A percentile compares a stretch with the other conserved stretches of the same genome.
Conservation (phyloP, 2,888 invertebrate species). For the Exocentrus adspersus region DNA sequence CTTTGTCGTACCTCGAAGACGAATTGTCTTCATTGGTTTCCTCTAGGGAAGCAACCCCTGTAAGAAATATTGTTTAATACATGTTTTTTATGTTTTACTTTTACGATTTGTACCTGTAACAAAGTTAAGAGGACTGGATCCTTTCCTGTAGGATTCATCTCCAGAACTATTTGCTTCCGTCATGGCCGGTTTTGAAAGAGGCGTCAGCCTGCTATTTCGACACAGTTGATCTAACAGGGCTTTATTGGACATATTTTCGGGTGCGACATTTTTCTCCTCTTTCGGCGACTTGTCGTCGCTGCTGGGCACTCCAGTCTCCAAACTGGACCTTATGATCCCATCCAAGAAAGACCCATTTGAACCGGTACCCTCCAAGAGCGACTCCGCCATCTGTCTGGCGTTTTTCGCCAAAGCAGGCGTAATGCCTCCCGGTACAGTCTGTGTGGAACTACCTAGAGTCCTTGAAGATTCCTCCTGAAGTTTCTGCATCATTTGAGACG, state of each 20-base stretch:
- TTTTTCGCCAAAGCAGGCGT: constrained; percentile 59
- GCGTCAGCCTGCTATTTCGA: constrained; percentile 69
- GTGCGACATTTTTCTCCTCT: constrained; percentile 64
- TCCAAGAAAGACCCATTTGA: constrained; percentile 84
- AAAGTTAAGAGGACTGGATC: constrained; percentile 59
- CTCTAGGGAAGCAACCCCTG: constrained; percentile 41
- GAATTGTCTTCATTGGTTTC: constrained; percentile 43
- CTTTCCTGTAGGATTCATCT: constrained; percentile 63
- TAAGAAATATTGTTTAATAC: too few relatives aligned
- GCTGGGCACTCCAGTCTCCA: constrained; percentile 74
- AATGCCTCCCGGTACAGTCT: constrained; percentile 39
- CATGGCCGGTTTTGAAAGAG: constrained; percentile 61
- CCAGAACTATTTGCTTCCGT: constrained; percentile 62
- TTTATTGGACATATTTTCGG: constrained; percentile 70
- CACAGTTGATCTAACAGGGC: constrained; percentile 75
- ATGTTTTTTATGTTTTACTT: not conserved
- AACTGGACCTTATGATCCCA: constrained; percentile 80
- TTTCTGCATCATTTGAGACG: constrained; percentile 83
- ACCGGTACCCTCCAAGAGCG: constrained; percentile 71
- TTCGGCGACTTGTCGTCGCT: constrained; percentile 66
- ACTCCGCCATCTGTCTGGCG: constrained; percentile 72
- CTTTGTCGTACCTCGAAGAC: constrained; percentile 40
- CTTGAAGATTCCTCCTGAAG: constrained; percentile 77
- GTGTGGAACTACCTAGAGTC: constrained; percentile 51
- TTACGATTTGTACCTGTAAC: constrained; percentile 46